Evolutionary conservation across 2,113 vertebrate species (phyloP).

Genomic region (Tragulus kanchil): DNA sequence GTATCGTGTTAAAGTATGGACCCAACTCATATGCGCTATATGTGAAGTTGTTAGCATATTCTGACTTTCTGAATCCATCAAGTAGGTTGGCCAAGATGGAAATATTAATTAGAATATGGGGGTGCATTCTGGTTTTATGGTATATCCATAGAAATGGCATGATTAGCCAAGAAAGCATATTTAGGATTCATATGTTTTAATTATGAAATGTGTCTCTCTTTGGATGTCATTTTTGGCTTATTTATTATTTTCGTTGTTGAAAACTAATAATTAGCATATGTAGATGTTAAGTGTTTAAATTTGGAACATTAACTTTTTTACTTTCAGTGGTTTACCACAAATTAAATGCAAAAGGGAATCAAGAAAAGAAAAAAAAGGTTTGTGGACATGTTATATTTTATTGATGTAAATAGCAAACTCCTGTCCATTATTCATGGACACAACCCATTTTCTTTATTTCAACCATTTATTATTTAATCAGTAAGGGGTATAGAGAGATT

Average conservation of each 20-base stretch:
- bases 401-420: background rate
- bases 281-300: conserved; percentile 47
- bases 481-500: background rate
- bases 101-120: conserved; percentile 66
- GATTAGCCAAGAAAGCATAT: conserved; percentile 68
- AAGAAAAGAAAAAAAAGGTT: background rate
- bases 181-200: conserved; percentile 69
- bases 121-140: conserved; percentile 53
- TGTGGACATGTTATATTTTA: background rate
- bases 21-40: background rate
- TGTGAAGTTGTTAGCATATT: conserved; percentile 49
- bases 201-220: conserved; percentile 59
- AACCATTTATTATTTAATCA: background rate
- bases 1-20: background rate
- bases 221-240: conserved; percentile 48
- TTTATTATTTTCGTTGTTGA: conserved; percentile 61
- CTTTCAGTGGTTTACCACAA: background rate
- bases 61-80: conserved; percentile 55
- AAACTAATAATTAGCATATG: conserved; percentile 57
- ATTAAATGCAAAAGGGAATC: background rate
- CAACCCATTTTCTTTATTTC: background rate
- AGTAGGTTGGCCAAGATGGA: conserved; percentile 55
- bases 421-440: background rate
- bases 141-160: conserved; percentile 56
- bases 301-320: background rate